These are phyloP conservation scores for Spinibarbus caldwelli DNA, from an alignment of 2,797 vertebrate species.

Conservation along the genomic window DNA sequence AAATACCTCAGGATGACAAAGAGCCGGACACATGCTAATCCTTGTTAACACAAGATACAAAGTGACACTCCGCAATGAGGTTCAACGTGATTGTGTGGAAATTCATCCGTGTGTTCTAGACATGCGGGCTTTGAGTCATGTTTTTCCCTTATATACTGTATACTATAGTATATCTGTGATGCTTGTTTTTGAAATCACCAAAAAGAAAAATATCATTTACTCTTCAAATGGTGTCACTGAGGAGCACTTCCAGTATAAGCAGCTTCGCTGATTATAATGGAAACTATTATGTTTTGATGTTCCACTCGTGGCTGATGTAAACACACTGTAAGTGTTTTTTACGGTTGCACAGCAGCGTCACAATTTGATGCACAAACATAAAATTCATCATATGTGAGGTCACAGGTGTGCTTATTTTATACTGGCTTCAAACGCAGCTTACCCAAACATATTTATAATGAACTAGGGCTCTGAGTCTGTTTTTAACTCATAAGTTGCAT, in stretches of 20 bases:
- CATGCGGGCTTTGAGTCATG: neutral
- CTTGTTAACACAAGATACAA: constrained; percentile 40
- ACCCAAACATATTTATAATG: constrained; percentile 21
- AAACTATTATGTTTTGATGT: neutral
- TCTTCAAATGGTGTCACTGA: neutral
- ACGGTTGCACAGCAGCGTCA: neutral
- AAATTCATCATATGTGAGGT: neutral
- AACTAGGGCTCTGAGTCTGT: neutral
- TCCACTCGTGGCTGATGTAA: constrained; percentile 4
- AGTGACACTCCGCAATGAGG: constrained; percentile 15
- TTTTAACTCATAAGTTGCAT: constrained; percentile 6
- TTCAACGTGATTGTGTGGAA: neutral
- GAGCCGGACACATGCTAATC: constrained; percentile 36
- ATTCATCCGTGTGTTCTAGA: neutral
- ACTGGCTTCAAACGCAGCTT: neutral
- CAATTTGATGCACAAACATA: neutral
- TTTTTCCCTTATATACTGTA: neutral
- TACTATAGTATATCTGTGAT: neutral
- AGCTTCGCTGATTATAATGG: neutral
- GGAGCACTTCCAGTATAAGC: neutral
- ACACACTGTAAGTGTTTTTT: neutral
- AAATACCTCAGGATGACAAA: constrained; percentile 38
- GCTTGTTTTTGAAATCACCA: neutral
- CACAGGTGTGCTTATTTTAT: constrained; percentile 5
- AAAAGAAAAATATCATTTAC: neutral